Evolutionary conservation across 2,888 invertebrate species (phyloP).

Genomic region (Opisthograptis luteolata): DNA sequence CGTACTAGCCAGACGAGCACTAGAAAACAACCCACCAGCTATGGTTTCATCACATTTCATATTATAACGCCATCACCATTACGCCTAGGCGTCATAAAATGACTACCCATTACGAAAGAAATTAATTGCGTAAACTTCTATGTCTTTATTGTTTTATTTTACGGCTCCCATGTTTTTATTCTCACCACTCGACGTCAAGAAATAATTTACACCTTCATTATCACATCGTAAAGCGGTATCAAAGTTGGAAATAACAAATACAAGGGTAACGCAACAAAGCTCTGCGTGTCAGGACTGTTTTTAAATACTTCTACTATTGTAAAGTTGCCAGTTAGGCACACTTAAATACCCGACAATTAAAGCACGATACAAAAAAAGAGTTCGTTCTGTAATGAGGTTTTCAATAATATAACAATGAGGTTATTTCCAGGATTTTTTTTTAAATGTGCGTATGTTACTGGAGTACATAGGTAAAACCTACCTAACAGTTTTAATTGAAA

Average conservation of each 20-base stretch:
- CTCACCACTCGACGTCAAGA: slow-evolving; percentile 36
- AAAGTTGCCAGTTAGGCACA: background rate
- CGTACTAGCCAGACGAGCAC: too few relatives aligned
- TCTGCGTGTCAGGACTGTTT: slow-evolving; percentile 32
- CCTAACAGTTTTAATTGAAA: too few relatives aligned
- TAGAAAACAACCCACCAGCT: too few relatives aligned
- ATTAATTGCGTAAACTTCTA: slow-evolving; percentile 40
- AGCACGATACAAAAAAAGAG: too few relatives aligned
- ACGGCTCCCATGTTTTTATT: slow-evolving; percentile 27
- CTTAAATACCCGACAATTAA: background rate
- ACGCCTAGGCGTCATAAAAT: slow-evolving; percentile 12
- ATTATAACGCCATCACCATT: slow-evolving; percentile 1
- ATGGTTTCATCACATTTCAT: too few relatives aligned
- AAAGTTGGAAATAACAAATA: slow-evolving; percentile 38
- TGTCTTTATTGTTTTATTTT: slow-evolving; percentile 44
- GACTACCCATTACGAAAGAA: slow-evolving; percentile 19
- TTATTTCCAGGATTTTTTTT: too few relatives aligned
- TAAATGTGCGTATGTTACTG: too few relatives aligned
- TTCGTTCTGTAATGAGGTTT: too few relatives aligned
- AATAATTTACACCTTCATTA: slow-evolving; percentile 42
- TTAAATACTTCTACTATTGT: slow-evolving; percentile 25
- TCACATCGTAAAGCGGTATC: slow-evolving; percentile 40
- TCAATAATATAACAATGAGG: too few relatives aligned
- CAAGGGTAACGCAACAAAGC: slow-evolving; percentile 30
- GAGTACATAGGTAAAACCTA: too few relatives aligned